phyloP scores from a whole-genome alignment of 2,797 vertebrate species.

The Denticeps clupeoides region DNA sequence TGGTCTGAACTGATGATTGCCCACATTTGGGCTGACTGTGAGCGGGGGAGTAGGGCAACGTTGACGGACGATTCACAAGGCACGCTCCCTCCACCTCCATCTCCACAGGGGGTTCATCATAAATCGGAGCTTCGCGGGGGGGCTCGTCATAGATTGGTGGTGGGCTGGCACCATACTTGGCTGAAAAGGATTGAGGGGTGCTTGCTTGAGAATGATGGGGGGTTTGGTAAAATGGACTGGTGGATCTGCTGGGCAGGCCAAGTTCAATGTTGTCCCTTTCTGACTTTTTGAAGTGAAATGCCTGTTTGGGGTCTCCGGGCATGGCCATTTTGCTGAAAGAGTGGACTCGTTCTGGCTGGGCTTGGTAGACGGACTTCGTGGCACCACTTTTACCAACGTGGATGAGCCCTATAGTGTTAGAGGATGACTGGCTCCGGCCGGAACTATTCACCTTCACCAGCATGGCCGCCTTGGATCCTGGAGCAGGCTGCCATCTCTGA shows the following conservation, averaged over 20 bases:
- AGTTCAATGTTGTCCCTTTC: constrained; percentile 57
- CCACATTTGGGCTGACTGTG: constrained; percentile 48
- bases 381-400: constrained; percentile 31
- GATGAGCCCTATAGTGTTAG: constrained; percentile 34
- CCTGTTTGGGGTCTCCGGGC: constrained; percentile 47
- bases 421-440: constrained; percentile 35
- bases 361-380: constrained; percentile 35
- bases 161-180: constrained; percentile 51
- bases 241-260: constrained; percentile 39
- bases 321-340: constrained; percentile 32
- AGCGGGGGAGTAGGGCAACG: constrained; percentile 36
- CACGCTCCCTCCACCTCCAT: constrained; percentile 53
- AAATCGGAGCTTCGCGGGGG: constrained; percentile 60
- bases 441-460: constrained; percentile 64
- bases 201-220: constrained; percentile 39
- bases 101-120: constrained; percentile 64
- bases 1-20: constrained; percentile 40
- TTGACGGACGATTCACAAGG: constrained; percentile 25
- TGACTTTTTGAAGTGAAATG: constrained; percentile 54
- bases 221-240: constrained; percentile 29
- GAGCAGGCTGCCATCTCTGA: constrained; percentile 62
- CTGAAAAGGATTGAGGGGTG: constrained; percentile 48
- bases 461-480: constrained; percentile 66
- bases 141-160: constrained; percentile 70
- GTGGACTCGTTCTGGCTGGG: constrained; percentile 19